Evolutionary conservation across 2,888 invertebrate genomes (phyloP), one percentile per base, ranked within the genome.

Genomic region (Aspidiotus rigidus): DNA sequence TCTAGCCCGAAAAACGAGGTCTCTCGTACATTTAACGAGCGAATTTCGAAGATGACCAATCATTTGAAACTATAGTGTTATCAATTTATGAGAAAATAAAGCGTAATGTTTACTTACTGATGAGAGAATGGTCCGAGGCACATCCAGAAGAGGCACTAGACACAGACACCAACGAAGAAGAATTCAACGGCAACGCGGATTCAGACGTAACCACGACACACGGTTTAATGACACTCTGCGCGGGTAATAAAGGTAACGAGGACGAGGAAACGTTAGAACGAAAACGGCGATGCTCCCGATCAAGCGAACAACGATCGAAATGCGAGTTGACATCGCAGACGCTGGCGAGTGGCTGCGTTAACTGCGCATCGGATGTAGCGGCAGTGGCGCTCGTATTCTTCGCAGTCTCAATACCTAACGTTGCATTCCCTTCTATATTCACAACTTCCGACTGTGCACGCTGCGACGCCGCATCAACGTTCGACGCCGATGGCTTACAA

Each of bases 401-500:
- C 56, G 56, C 16, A 17, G 39, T 28, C 5, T 28, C 28, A 28
- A 3, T 28, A 28, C 28, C 28, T 28, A 5, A 28, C 28, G 28
- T 28, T 28, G 28, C 28, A 28, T 28, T 28, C 28, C 28, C 28
- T 28, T 28, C 28, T 28, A 28, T 28, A 28, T 28, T 28, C 28
- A 28, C 28, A 28, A 28, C 28, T 28, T 28, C 28, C 28, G 28
- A 28, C 28, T 59, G 16, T 59, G 49, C 49, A 39, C 59, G 59
- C 28, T 13, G 39, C 28, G 28, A 39, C 59, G 59, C n/a, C 49
- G 49, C 49, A n/a, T n/a, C n/a, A 59, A 17, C 39, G 59, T 44
- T 57, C 66, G 66, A 56, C 59, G 66, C 55, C 56, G 63, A 8
- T n/a, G 54, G 42, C 55, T 64, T 39, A 59, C 59, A 60, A 66